A percentile compares a stretch with the other conserved stretches of the same genome.
Evolutionary conservation across 2,888 invertebrate species (phyloP).

Genomic region (Drosophila cyrtoloma): DNA sequence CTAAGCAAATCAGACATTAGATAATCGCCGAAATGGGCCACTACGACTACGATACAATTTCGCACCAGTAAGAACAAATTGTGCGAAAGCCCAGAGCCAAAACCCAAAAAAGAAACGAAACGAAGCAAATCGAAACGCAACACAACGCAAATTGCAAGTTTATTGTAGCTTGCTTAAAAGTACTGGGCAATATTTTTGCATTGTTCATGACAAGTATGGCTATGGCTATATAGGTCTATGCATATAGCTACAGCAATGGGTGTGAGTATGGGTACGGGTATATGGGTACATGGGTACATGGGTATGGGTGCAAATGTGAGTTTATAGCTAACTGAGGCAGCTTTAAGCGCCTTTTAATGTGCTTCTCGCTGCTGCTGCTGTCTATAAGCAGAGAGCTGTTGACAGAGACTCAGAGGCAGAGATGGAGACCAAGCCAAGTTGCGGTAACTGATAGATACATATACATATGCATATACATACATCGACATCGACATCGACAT

Average conservation of each 20-base stretch:
- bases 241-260: conserved; percentile 34
- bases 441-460: conserved; percentile 19
- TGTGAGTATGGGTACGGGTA: conserved; percentile 24
- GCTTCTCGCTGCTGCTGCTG: conserved; percentile 30
- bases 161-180: conserved; percentile 67
- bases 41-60: conserved; percentile 24
- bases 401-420: conserved; percentile 14
- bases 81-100: conserved; percentile 37
- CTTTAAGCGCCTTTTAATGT: conserved; percentile 71
- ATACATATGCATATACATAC: conserved; percentile 1
- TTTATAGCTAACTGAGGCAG: conserved; percentile 38
- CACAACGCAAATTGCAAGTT: conserved; percentile 61
- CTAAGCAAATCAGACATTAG: conserved; percentile 58
- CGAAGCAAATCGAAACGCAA: conserved; percentile 24
- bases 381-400: conserved; percentile 45
- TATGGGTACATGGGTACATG: conserved; percentile 21
- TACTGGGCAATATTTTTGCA: conserved; percentile 66
- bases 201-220: conserved; percentile 65
- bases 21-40: conserved; percentile 76
- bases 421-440: conserved; percentile 18
- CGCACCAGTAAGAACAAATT: conserved; percentile 26
- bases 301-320: conserved; percentile 26
- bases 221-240: conserved; percentile 17
- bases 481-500: background rate
- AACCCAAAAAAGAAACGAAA: background rate